These are phyloP conservation scores for Lapara coniferarum DNA, from an alignment of 2,888 invertebrate species.

Conservation along the genomic window DNA sequence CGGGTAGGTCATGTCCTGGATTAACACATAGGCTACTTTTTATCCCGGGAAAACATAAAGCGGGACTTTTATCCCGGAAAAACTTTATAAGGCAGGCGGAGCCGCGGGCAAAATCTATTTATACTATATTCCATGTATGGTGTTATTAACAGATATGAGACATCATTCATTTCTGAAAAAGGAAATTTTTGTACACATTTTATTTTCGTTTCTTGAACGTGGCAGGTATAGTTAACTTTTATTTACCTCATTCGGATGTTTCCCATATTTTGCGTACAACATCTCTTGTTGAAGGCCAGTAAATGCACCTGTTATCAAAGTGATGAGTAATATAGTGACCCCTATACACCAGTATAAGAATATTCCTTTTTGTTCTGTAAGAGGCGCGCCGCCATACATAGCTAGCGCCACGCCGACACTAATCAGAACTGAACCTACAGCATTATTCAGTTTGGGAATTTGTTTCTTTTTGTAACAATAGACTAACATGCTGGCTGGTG, in stretches of 20 bases:
- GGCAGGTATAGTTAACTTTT: neutral
- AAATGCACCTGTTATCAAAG: constrained; percentile 69
- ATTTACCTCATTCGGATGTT: constrained; percentile 72
- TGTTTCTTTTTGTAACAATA: constrained; percentile 67
- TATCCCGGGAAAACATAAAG: too few species aligned
- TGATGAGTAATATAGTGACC: constrained; percentile 62
- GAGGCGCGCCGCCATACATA: constrained; percentile 70
- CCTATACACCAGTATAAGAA: constrained; percentile 72
- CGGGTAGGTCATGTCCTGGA: too few species aligned
- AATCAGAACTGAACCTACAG: constrained; percentile 70
- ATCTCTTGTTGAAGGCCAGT: constrained; percentile 75
- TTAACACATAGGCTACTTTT: too few species aligned
- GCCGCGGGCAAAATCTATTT: too few species aligned
- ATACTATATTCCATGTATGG: too few species aligned
- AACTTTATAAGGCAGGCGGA: too few species aligned
- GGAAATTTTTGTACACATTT: too few species aligned
- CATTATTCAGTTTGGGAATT: constrained; percentile 60
- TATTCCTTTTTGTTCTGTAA: constrained; percentile 61
- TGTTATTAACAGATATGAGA: too few species aligned
- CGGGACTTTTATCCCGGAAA: too few species aligned
- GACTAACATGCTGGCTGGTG: constrained; percentile 75
- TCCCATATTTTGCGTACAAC: constrained; percentile 73
- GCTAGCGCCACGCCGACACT: constrained; percentile 68
- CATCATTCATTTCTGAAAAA: too few species aligned
- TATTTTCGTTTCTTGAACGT: too few species aligned